Conservation (phyloP, 2,797 vertebrate species). For the Echiichthys vipera region DNA sequence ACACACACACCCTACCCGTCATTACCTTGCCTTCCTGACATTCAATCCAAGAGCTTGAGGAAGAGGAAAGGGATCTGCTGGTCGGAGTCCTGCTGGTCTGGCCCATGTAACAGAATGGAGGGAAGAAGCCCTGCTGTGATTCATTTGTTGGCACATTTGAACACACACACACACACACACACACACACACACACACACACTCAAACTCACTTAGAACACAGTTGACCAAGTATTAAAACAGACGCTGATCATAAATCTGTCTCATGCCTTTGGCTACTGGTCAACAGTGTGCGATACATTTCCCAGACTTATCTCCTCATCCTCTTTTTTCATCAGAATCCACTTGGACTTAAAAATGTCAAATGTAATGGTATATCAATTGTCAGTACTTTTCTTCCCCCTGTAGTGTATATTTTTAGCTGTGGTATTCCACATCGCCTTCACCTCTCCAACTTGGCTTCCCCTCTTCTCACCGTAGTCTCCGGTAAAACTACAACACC, state of each 20-base stretch:
- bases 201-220: slow-evolving; percentile 19
- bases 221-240: slow-evolving; percentile 65
- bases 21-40: slow-evolving; percentile 53
- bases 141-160: slow-evolving; percentile 41
- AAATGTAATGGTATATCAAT: slow-evolving; percentile 14
- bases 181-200: slow-evolving; percentile 13
- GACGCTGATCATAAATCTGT: slow-evolving; percentile 64
- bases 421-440: slow-evolving; percentile 9
- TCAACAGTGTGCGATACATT: slow-evolving; percentile 43
- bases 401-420: slow-evolving; percentile 51
- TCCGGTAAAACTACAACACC: slow-evolving; percentile 31
- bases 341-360: slow-evolving; percentile 12
- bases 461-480: slow-evolving; percentile 21
- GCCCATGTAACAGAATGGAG: slow-evolving; percentile 36
- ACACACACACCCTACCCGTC: slow-evolving; percentile 25
- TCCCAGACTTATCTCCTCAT: slow-evolving; percentile 42
- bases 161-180: slow-evolving; percentile 11
- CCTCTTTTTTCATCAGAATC: slow-evolving; percentile 18
- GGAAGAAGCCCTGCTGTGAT: slow-evolving; percentile 64
- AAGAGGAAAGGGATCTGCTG: slow-evolving; percentile 64
- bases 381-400: slow-evolving; percentile 21
- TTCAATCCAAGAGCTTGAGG: slow-evolving; percentile 48
- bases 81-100: slow-evolving; percentile 44
- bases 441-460: slow-evolving; percentile 20
- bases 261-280: slow-evolving; percentile 48